Conservation (phyloP, 2,888 invertebrate genomes). For the Xylota sylvarum region DNA sequence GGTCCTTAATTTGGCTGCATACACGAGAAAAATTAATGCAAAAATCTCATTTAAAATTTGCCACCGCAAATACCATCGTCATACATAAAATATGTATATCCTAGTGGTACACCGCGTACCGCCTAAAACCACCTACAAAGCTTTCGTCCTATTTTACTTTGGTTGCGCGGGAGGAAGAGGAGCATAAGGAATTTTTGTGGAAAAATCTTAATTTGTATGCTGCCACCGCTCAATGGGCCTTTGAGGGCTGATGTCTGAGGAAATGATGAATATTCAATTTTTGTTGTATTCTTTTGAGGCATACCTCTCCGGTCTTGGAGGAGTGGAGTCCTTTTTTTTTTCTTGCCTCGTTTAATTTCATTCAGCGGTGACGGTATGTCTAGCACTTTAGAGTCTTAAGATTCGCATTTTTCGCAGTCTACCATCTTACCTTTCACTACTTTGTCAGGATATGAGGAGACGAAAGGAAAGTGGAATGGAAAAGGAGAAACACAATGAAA, state of each 20-base stretch:
- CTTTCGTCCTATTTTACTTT: slow-evolving; percentile 25
- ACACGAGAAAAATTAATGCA: slow-evolving; percentile 54
- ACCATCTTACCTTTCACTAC: slow-evolving; percentile 24
- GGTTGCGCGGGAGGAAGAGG: too few species aligned
- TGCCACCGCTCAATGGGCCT: slow-evolving; percentile 27
- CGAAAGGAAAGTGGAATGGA: not conserved
- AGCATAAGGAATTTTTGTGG: slow-evolving; percentile 35
- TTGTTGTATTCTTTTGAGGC: slow-evolving; percentile 46
- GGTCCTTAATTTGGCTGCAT: slow-evolving; percentile 47
- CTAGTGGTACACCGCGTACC: not conserved
- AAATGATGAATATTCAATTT: slow-evolving; percentile 75
- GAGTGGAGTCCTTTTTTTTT: slow-evolving; percentile 7
- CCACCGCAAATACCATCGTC: slow-evolving; percentile 47
- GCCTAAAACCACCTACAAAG: not conserved
- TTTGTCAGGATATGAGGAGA: not conserved
- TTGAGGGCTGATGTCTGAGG: slow-evolving; percentile 35
- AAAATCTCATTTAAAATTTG: slow-evolving; percentile 69
- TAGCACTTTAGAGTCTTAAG: slow-evolving; percentile 49
- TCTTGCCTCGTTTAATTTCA: slow-evolving; percentile 18
- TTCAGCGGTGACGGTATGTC: slow-evolving; percentile 17
- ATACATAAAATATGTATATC: slow-evolving; percentile 37
- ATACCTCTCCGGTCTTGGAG: not conserved
- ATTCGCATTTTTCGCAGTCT: slow-evolving; percentile 66
- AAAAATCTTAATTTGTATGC: slow-evolving; percentile 62
- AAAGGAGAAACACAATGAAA: slow-evolving; percentile 26